phyloP scores from a whole-genome alignment of 2,113 vertebrate genomes.

The Actinemys pallida region DNA sequence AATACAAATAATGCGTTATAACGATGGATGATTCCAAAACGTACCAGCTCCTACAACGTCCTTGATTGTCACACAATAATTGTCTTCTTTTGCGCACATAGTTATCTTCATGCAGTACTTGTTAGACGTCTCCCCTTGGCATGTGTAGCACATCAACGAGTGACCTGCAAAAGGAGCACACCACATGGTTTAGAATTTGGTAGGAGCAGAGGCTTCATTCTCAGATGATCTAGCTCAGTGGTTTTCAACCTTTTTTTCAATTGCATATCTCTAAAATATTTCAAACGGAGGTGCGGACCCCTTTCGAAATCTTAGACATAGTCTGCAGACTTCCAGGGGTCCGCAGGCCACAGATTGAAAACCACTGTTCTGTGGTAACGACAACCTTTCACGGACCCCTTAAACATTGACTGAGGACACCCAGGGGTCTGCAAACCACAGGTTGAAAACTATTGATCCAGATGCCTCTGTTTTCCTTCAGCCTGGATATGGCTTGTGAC shows the following conservation, averaged over 20 bases:
- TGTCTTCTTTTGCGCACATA: constrained; percentile 54
- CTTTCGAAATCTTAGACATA: too few relatives aligned
- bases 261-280: too few relatives aligned
- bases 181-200: not conserved
- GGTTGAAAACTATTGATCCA: too few relatives aligned
- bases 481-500: too few relatives aligned
- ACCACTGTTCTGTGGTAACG: not conserved
- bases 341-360: not conserved
- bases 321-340: too few relatives aligned
- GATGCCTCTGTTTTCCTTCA: too few relatives aligned
- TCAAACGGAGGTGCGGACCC: too few relatives aligned
- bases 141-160: constrained; percentile 62
- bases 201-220: not conserved
- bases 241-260: not conserved
- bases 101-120: constrained; percentile 64
- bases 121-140: constrained; percentile 63
- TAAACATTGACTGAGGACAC: too few relatives aligned
- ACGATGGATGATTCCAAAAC: not conserved
- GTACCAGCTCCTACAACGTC: not conserved
- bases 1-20: not conserved
- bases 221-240: not conserved
- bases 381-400: too few relatives aligned
- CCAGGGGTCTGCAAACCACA: too few relatives aligned
- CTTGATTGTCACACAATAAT: constrained; percentile 36
- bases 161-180: constrained; percentile 7